Evolutionary conservation across 2,113 vertebrate species (phyloP).

Genomic region (Tachysurus fulvidraco): DNA sequence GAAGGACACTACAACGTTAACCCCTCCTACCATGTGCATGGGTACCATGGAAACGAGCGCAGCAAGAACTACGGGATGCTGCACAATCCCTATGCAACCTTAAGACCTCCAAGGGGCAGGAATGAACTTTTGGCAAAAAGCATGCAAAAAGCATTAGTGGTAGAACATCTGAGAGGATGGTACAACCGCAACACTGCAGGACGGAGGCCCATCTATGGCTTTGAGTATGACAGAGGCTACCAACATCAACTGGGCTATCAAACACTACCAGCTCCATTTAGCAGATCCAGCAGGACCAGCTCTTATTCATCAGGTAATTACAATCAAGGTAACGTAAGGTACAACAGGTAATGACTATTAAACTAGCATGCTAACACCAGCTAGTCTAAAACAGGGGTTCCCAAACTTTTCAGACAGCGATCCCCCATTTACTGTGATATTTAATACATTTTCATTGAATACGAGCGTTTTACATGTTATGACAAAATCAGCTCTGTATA

Average conservation of each 20-base stretch:
- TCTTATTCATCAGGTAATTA: conserved; percentile 81
- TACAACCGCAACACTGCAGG: conserved; percentile 85
- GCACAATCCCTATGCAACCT: conserved; percentile 89
- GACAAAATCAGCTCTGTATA: too few species aligned
- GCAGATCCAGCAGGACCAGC: conserved; percentile 83
- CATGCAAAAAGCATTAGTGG: conserved; percentile 94
- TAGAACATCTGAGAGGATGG: conserved; percentile 93
- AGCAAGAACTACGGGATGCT: conserved; percentile 82
- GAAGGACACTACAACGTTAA: conserved; percentile 94
- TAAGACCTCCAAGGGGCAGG: conserved; percentile 82
- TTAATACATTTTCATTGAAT: too few species aligned
- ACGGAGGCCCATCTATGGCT: conserved; percentile 71
- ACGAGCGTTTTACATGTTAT: too few species aligned
- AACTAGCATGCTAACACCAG: not conserved
- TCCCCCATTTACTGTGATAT: too few species aligned
- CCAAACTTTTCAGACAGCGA: too few species aligned
- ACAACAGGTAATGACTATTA: too few species aligned
- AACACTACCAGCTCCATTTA: conserved; percentile 86
- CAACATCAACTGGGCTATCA: conserved; percentile 87
- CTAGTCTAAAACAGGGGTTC: too few species aligned
- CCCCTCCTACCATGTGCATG: conserved; percentile 82
- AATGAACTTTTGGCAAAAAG: conserved; percentile 88
- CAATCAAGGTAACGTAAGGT: too few species aligned
- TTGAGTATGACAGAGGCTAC: conserved; percentile 83
- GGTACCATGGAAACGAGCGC: conserved; percentile 83